Evolutionary conservation across 2,888 invertebrate genomes (phyloP).

Genomic region (Phytoseiulus persimilis): DNA sequence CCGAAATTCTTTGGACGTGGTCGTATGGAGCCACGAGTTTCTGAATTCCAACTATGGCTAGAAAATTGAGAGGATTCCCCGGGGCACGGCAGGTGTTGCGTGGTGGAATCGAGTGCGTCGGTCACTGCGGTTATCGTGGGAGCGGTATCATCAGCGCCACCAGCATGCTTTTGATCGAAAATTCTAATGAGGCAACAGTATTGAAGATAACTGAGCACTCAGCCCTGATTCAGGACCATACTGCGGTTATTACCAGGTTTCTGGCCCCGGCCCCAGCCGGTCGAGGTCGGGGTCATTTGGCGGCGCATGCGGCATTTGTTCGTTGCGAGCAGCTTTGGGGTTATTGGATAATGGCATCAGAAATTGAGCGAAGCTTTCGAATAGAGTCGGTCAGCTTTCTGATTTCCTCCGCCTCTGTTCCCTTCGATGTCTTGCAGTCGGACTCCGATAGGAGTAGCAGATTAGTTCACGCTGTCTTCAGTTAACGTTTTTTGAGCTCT

Average conservation of each 20-base stretch:
- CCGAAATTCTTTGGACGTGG: no score
- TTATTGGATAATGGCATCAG: background rate
- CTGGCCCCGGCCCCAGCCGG: slow-evolving; percentile 37
- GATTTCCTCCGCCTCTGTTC: background rate
- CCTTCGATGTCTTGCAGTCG: background rate
- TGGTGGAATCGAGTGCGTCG: background rate
- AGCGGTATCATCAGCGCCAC: background rate
- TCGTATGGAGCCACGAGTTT: no score
- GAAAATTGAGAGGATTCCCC: no score
- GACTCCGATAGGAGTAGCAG: background rate
- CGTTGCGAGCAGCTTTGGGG: background rate
- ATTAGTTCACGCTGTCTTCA: background rate
- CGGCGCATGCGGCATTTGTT: background rate
- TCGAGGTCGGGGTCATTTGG: slow-evolving; percentile 23
- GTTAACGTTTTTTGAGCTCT: background rate
- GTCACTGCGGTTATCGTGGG: background rate
- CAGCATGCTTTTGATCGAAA: background rate
- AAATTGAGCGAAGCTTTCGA: no score
- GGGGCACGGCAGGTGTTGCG: no score
- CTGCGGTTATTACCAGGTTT: background rate
- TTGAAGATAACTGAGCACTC: background rate
- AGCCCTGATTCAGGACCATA: background rate
- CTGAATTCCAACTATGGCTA: no score
- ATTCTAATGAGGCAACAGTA: background rate
- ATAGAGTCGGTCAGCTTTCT: no score